phyloP scores from a whole-genome alignment of 2,888 invertebrate species.

The Geophilus truncorum region DNA sequence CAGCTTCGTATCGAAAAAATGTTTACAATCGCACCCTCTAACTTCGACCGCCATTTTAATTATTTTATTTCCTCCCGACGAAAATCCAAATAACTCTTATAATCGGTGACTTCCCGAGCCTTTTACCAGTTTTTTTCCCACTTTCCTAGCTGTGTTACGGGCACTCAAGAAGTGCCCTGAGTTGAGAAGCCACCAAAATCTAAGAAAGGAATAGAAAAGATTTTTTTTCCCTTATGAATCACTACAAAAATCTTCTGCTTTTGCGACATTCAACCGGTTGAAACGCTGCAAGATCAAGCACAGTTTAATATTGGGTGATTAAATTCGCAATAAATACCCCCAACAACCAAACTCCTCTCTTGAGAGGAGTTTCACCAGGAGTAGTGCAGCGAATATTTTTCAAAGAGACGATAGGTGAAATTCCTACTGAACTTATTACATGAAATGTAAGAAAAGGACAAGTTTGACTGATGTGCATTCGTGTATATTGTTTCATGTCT shows the following conservation, averaged over 20 bases:
- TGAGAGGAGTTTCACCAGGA: conserved; percentile 72
- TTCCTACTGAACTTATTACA: conserved; percentile 80
- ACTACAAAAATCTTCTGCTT: conserved; percentile 71
- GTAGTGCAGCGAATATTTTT: conserved; percentile 83
- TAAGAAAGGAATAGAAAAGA: neutral
- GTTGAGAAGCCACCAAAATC: too few relatives aligned
- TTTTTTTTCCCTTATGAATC: neutral
- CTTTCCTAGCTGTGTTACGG: too few relatives aligned
- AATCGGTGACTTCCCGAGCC: too few relatives aligned
- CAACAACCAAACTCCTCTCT: conserved; percentile 74
- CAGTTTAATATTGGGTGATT: conserved; percentile 89
- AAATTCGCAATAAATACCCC: conserved; percentile 79
- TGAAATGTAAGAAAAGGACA: conserved; percentile 68
- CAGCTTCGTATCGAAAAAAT: too few relatives aligned
- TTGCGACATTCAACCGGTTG: conserved; percentile 81
- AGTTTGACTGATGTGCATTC: conserved; percentile 39
- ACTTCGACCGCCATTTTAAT: too few relatives aligned
- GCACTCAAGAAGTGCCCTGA: too few relatives aligned
- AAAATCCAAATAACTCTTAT: too few relatives aligned
- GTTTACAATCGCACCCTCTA: too few relatives aligned
- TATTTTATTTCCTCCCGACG: too few relatives aligned
- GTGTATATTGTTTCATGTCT: neutral
- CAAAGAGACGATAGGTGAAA: conserved; percentile 86
- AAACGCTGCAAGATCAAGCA: conserved; percentile 91
- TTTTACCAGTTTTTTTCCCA: too few relatives aligned